Base-by-base conservation (phyloP, 2,888 invertebrate genomes). In the Synergus itoensis region DNA sequence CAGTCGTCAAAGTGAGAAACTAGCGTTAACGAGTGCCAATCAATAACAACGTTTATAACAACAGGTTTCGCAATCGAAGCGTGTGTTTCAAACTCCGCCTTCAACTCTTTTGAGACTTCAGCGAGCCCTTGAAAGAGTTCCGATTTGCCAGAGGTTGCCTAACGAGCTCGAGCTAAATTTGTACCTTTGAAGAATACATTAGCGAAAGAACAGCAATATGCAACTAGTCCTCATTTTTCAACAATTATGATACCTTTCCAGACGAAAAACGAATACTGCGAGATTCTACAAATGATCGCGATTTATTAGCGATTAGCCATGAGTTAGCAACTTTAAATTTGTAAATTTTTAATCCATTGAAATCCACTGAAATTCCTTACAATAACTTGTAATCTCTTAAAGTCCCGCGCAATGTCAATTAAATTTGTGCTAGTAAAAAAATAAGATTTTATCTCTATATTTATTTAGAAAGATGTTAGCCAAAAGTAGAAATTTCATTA, bases 31-130 rank as follows among this genome's bases (percentile, higher is more conserved):
- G 88, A 89, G 88, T 86, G 84, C 86, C 89, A 89, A 91, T 91
- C 91, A 90, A 90, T 91, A 91, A 91, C 89, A 16, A 73, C 84
- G 81, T 79, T 87, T 89, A 88, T 91, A 91, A 91, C 89, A 88
- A 91, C 88, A 86, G 88, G 90, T 88, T 88, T 89, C 85, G 83
- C 85, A 86, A 90, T 89, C 86, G 86, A 86, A 86, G 84, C 76
- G 82, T 76, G 80, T 81, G 80, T 73, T 83, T 77, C 80, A 77
- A 87, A 87, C 89, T 87, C 90, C 90, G 90, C 90, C 90, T 85
- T 88, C 88, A 85, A 86, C 82, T 87, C 86, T 86, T 82, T 84
- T 85, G 82, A 83, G 85, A 82, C 84, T 83, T 83, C 84, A 82
- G 83, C 81, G 81, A 76, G 69, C 40, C 48, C 64, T 41, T 67